phyloP scores from a whole-genome alignment of 1,140 invertebrate genomes.

The Ylistrum balloti region DNA sequence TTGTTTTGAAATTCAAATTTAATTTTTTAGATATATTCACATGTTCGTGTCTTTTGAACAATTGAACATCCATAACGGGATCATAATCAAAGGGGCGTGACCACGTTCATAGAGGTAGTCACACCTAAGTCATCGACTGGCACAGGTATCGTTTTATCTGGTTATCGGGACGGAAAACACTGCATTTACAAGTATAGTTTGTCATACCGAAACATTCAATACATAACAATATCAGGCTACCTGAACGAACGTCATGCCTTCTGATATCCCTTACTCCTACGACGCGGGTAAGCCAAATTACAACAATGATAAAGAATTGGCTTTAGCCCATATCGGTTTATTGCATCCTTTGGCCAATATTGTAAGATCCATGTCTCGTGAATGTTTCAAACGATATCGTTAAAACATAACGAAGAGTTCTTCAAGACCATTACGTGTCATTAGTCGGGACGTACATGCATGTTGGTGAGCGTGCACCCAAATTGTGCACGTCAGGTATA shows the following conservation, averaged over 20 bases:
- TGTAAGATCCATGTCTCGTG: background rate
- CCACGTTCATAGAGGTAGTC: too few species aligned
- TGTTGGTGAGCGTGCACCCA: background rate
- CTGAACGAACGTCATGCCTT: background rate
- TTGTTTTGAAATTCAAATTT: too few species aligned
- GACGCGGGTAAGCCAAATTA: background rate
- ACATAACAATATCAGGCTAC: background rate
- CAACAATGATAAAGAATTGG: background rate
- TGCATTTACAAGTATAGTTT: background rate
- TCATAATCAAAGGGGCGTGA: too few species aligned
- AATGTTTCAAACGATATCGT: background rate
- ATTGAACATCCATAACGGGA: too few species aligned
- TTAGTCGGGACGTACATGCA: background rate
- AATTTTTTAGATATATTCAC: too few species aligned
- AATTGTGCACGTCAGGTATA: background rate
- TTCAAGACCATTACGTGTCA: background rate
- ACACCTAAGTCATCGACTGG: too few species aligned
- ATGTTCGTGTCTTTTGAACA: too few species aligned
- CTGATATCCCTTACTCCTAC: background rate
- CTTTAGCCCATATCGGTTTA: background rate
- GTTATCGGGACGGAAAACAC: background rate
- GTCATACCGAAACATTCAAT: background rate
- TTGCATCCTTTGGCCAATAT: background rate
- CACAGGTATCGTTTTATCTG: too few species aligned
- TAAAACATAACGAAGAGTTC: background rate